Evolutionary conservation across 2,888 invertebrate species (phyloP), one percentile per base, ranked within the genome.

Genomic region (Cataglyphis rosenhaueri): DNA sequence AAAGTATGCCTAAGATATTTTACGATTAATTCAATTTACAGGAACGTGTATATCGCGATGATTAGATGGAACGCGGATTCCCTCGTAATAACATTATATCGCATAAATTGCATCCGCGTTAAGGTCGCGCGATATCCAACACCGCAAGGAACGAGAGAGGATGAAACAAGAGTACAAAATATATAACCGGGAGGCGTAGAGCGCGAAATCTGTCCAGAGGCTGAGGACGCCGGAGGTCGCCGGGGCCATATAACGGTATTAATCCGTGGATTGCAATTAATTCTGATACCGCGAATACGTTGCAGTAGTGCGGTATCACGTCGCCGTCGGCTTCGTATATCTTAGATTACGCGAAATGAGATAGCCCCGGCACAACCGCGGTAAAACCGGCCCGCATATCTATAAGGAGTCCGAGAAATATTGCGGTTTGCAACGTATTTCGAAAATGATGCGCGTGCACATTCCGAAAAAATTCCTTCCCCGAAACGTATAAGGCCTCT

Each of bases 201-300:
- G 87, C 79, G 62, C 82, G 85, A 84, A 85, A 85, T 79, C 74
- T 78, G 86, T 70, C 82, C 68, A 61, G 52, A 52, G 81, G 74
- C 81, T 82, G 82, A 84, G 76, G 71, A 82, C 62, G 25, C 66
- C 66, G 82, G 78, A 83, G 89, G 88, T 88, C 86, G 83, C 48
- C 75, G 76, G 83, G 85, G 84, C 83, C 83, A 86, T 8, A n/a
- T 88, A 91, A 89, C 88, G 89, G 85, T 87, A 85, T 86, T 88
- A 87, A 89, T 88, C 85, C 83, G 84, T 74, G 73, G 81, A 75
- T 70, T 73, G 88, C 87, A 90, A 92, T 92, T 92, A 92, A 91
- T 89, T 84, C 75, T 88, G 88, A 86, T 86, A 84, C 79, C 75
- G 61, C 66, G 81, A 81, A 81, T 32, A 35, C 81, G 55, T 83